phyloP scores from a whole-genome alignment of 2,888 invertebrate species.

The Leucophora obtusa region DNA sequence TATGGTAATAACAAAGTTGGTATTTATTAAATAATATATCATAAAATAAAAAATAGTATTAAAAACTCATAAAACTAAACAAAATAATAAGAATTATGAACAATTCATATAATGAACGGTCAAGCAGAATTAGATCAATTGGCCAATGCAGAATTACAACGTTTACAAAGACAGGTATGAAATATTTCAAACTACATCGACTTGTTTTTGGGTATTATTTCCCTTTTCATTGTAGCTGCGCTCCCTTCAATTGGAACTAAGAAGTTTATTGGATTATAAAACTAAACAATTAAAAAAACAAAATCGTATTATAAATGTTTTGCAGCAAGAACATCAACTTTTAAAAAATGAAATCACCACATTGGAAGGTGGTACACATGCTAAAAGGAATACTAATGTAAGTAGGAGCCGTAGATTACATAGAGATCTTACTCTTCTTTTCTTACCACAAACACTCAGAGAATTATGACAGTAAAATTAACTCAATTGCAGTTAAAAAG shows the following conservation, averaged over 20 bases:
- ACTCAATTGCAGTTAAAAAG: too few species aligned
- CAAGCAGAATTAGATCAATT: slow-evolving; percentile 88
- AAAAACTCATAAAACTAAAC: neutral
- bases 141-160: slow-evolving; percentile 86
- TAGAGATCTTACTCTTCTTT: too few species aligned
- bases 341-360: slow-evolving; percentile 73
- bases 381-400: slow-evolving; percentile 73
- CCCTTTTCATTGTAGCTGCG: slow-evolving; percentile 68
- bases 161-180: slow-evolving; percentile 86
- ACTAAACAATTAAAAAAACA: slow-evolving; percentile 75
- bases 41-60: neutral
- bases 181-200: neutral
- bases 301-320: slow-evolving; percentile 74
- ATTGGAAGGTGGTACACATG: slow-evolving; percentile 75
- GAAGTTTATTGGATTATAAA: slow-evolving; percentile 74
- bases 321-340: slow-evolving; percentile 75
- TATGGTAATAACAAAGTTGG: slow-evolving; percentile 26
- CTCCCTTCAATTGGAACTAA: slow-evolving; percentile 73
- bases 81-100: neutral
- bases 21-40: neutral
- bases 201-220: neutral
- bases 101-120: slow-evolving; percentile 78
- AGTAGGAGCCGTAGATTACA: neutral
- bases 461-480: too few species aligned
- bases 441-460: too few species aligned